phyloP scores from a whole-genome alignment of 2,113 vertebrate genomes.

The Pseudois nayaur region DNA sequence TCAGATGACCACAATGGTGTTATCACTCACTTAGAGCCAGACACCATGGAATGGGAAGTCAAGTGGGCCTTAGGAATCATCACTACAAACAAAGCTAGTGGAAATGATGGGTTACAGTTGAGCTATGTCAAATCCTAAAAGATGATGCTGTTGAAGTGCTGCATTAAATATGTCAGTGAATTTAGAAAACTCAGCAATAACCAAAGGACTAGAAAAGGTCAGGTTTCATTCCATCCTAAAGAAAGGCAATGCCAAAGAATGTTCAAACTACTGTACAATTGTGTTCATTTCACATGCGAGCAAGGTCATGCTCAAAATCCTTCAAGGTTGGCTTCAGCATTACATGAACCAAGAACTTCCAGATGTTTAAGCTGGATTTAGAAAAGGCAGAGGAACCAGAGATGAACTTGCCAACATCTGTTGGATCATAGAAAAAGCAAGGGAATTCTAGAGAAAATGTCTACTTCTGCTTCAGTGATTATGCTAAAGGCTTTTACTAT shows the following conservation, averaged over 20 bases:
- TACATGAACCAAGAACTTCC: not conserved
- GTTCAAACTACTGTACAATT: not conserved
- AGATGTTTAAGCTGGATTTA: not conserved
- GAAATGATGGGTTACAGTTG: not conserved
- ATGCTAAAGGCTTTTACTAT: not conserved
- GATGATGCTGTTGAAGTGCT: not conserved
- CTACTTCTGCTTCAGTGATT: not conserved
- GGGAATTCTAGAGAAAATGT: not conserved
- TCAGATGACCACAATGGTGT: not conserved
- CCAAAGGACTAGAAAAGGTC: not conserved
- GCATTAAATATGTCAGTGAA: not conserved
- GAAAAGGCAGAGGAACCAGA: not conserved
- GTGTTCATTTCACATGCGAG: not conserved
- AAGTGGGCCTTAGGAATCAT: not conserved
- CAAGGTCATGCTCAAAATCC: not conserved
- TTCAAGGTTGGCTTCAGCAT: not conserved
- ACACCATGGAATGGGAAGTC: not conserved
- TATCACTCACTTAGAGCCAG: not conserved
- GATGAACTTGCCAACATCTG: not conserved
- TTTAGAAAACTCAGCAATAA: not conserved
- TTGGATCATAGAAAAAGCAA: not conserved
- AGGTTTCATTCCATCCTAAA: not conserved
- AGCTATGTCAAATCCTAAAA: not conserved
- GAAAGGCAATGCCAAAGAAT: not conserved
- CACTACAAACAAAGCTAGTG: not conserved